These are phyloP conservation scores for Ranitomeya imitator DNA, from an alignment of 2,113 vertebrate genomes.

Conservation along the genomic window DNA sequence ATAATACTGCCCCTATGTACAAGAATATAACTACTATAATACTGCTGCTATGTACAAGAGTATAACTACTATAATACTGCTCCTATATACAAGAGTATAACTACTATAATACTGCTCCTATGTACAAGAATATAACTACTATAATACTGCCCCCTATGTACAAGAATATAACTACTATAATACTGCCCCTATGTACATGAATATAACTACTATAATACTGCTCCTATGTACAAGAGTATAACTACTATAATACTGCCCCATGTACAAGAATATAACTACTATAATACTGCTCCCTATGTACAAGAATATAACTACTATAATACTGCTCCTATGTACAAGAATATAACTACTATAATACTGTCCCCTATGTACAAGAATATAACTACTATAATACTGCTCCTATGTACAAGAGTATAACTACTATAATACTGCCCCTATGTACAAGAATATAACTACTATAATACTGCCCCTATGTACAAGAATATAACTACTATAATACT, in stretches of 20 bases:
- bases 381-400: constrained; percentile 7
- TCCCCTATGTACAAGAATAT: background rate
- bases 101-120: constrained; percentile 6
- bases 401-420: too few relatives aligned
- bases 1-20: background rate
- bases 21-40: constrained; percentile 10
- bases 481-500: constrained; percentile 10
- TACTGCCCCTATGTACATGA: too few relatives aligned
- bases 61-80: too few relatives aligned
- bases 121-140: too few relatives aligned
- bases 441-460: constrained; percentile 12
- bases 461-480: background rate
- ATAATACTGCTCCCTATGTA: background rate
- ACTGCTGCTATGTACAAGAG: too few relatives aligned
- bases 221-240: background rate
- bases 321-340: too few relatives aligned
- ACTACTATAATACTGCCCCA: constrained; percentile 7
- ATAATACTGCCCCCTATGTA: background rate
- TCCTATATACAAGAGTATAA: background rate
- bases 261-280: too few relatives aligned
- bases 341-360: too few relatives aligned
- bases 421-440: background rate
- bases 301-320: constrained; percentile 12
- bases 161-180: constrained; percentile 12
- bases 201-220: too few relatives aligned